Conservation (phyloP, 2,888 invertebrate species). For the Teleiodes luculella region DNA sequence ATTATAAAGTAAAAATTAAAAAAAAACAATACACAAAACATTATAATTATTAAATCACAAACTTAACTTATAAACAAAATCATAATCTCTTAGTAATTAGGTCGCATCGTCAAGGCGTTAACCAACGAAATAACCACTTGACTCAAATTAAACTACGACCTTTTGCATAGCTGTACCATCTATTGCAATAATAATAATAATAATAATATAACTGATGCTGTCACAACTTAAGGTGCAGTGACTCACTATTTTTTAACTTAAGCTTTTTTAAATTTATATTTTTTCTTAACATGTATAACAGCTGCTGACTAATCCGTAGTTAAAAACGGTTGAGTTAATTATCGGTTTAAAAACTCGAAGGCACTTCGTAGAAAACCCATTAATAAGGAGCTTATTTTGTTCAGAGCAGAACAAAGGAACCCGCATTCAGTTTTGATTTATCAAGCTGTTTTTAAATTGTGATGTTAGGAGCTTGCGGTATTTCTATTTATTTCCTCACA, state of each 20-base stretch:
- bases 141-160: slow-evolving; percentile 2
- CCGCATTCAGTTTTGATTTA: background rate
- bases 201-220: too few relatives aligned
- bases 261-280: background rate
- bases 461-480: background rate
- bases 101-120: background rate
- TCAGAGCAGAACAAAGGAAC: background rate
- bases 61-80: too few relatives aligned
- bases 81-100: too few relatives aligned
- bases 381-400: slow-evolving; percentile 1
- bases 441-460: background rate
- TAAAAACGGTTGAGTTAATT: slow-evolving; percentile 7
- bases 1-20: too few relatives aligned
- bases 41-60: too few relatives aligned
- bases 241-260: background rate
- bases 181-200: background rate
- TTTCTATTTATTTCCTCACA: background rate
- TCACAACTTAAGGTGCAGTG: background rate
- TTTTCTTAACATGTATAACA: background rate
- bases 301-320: slow-evolving; percentile 1
- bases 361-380: slow-evolving; percentile 1
- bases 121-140: background rate
- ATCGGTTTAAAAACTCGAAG: background rate
- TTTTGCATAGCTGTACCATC: background rate
- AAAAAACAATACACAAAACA: too few relatives aligned